Base-by-base conservation (phyloP, 2,797 vertebrate genomes). In the Sebastes wilsoni region DNA sequence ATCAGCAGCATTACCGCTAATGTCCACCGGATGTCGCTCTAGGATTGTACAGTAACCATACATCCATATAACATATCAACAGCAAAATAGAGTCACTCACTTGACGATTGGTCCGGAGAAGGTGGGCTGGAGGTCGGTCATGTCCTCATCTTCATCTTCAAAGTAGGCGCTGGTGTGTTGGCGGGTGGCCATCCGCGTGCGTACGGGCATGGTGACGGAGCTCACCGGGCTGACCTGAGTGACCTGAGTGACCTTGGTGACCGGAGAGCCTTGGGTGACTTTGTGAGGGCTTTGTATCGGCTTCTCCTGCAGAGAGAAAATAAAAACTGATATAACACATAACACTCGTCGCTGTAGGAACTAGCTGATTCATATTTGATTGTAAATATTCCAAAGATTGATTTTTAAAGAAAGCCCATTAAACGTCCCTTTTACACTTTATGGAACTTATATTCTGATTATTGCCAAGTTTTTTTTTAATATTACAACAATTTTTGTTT, bases 91-190 rank as follows among this genome's bases (percentile, higher is more conserved):
- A 32, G 30, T 32, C 30, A 8, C 8, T 94, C 94, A 99, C 98
- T 99, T 99, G 93, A 98, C 82, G 81, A 99, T 95, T 23, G 98
- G 98, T 79, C 98, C 98, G 23, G 97, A 96, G 94, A 99, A 99
- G 58, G 98, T 97, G 25, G 97, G 97, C 75, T 97, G 98, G 13
- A 96, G 95, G 75, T 99, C 98, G 0, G 96, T 95, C 95, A 96
- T 95, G 92, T 98, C 97, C 13, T 98, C 97, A 4, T 97, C 97
- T 6, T 97, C 97, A 16, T 97, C 97, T 49, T 97, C 97, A 0
- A 81, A 93, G 85, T 75, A 93, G 2, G 69, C 0, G 25, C 72
- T 61, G 72, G 75, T 18, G 28, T 96, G 96, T 46, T 96, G 95
- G 1, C 95, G 96, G 2, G 95, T 90, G 71, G 95, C 69, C 89